phyloP scores from a whole-genome alignment of 1,140 invertebrate genomes.

The Leptinotarsa texana region DNA sequence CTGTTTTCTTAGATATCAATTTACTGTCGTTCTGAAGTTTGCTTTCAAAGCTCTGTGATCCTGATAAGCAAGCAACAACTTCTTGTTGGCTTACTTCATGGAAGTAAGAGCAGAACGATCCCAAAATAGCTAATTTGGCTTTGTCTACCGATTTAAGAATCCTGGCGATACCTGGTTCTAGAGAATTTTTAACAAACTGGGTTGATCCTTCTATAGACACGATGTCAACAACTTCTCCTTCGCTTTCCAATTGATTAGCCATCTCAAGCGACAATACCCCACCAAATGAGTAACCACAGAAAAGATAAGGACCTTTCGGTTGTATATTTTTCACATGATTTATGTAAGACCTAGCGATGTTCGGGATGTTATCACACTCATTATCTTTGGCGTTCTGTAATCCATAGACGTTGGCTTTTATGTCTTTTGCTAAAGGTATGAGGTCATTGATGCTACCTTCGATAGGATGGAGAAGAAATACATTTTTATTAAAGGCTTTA shows the following conservation, averaged over 20 bases:
- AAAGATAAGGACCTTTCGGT: constrained; percentile 25
- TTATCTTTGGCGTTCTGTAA: constrained; percentile 25
- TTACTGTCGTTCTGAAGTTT: constrained; percentile 12
- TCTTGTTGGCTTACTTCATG: constrained; percentile 19
- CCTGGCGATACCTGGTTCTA: background rate
- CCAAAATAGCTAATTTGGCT: constrained; percentile 19
- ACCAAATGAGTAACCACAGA: constrained; percentile 36
- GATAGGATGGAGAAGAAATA: constrained; percentile 33
- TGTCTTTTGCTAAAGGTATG: constrained; percentile 8
- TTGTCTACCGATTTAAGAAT: background rate
- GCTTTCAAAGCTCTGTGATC: no score
- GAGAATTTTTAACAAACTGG: constrained; percentile 7
- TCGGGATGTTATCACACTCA: constrained; percentile 5
- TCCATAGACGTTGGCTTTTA: constrained; percentile 33
- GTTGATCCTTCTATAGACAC: constrained; percentile 32
- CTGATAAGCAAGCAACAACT: background rate
- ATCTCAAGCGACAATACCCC: constrained; percentile 24
- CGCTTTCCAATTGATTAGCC: constrained; percentile 28
- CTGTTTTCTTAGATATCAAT: constrained; percentile 13
- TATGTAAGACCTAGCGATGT: constrained; percentile 18
- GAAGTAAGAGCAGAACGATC: constrained; percentile 16
- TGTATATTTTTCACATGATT: constrained; percentile 20
- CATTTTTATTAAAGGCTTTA: constrained; percentile 12
- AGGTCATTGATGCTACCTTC: constrained; percentile 28
- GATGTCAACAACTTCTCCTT: constrained; percentile 22